Conservation (phyloP, 2,113 vertebrate genomes). For the Machaerirhynchus nigripectus region DNA sequence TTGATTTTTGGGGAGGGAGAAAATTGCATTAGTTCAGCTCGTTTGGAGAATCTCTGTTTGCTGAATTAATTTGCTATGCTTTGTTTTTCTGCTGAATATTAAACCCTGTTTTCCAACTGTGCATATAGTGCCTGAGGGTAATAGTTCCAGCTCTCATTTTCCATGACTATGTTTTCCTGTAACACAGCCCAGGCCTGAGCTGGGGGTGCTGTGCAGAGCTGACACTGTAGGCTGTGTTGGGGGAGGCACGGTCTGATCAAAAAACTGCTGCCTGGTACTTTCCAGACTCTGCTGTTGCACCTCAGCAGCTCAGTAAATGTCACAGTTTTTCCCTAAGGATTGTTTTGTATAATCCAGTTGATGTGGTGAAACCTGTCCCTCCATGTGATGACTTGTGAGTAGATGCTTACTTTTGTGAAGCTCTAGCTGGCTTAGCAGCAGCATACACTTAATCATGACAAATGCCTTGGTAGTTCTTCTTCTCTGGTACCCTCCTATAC, state of each 20-base stretch:
- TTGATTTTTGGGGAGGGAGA: not conserved
- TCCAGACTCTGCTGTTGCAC: not conserved
- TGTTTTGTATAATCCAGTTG: not conserved
- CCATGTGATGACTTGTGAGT: not conserved
- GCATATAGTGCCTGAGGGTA: not conserved
- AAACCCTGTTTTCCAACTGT: not conserved
- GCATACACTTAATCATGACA: not conserved
- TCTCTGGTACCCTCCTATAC: not conserved
- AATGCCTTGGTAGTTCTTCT: not conserved
- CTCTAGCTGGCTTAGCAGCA: not conserved
- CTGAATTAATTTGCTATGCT: conserved; percentile 22
- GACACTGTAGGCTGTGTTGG: not conserved
- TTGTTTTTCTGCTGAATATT: conserved; percentile 12
- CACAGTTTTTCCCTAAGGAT: not conserved
- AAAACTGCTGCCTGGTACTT: not conserved
- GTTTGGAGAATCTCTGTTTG: not conserved
- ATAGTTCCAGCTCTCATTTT: not conserved
- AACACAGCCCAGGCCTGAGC: accelerated
- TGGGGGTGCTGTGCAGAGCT: not conserved
- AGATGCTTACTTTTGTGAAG: not conserved
- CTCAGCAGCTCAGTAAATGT: not conserved
- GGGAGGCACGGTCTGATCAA: not conserved
- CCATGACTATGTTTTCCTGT: accelerated
- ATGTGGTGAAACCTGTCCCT: not conserved
- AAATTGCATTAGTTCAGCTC: conserved; percentile 34